A percentile compares a stretch with the other conserved stretches of the same genome.
Evolutionary conservation across 2,113 vertebrate species (phyloP).

Genomic region (Pygoscelis adeliae): DNA sequence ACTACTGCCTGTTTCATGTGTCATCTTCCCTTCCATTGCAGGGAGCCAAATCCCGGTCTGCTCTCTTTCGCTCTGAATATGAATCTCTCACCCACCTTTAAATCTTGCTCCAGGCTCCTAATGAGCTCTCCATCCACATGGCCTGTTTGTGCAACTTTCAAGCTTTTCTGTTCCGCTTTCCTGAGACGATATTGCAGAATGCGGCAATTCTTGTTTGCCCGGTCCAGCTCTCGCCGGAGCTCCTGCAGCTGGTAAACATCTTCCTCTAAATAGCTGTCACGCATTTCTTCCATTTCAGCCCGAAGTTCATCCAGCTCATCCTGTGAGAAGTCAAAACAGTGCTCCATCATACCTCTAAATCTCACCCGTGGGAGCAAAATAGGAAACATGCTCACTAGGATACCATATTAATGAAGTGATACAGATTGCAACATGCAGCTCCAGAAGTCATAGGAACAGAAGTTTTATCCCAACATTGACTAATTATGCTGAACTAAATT

Average conservation of each 20-base stretch:
- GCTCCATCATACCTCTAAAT: neutral
- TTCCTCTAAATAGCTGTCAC: slow-evolving; percentile 97
- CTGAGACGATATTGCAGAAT: slow-evolving; percentile 97
- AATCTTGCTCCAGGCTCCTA: slow-evolving; percentile 92
- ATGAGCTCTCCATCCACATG: slow-evolving; percentile 96
- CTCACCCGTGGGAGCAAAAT: neutral
- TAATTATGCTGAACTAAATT: neutral
- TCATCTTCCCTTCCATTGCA: neutral
- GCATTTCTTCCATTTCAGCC: slow-evolving; percentile 98
- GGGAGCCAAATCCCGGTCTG: neutral
- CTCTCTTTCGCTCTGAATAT: neutral
- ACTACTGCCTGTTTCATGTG: neutral
- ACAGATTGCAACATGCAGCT: neutral
- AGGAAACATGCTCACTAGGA: neutral
- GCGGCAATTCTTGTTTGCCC: slow-evolving; percentile 96
- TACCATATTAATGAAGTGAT: neutral
- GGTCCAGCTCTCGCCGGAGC: slow-evolving; percentile 93
- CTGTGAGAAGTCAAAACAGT: slow-evolving; percentile 73
- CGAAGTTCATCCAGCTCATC: slow-evolving; percentile 97
- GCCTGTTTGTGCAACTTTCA: slow-evolving; percentile 94
- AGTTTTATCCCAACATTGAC: neutral
- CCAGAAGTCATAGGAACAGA: neutral
- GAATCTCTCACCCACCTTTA: slow-evolving; percentile 85
- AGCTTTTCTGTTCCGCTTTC: slow-evolving; percentile 96
- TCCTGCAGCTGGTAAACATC: slow-evolving; percentile 99